Evolutionary conservation across 2,888 invertebrate species (phyloP), one percentile per base, ranked within the genome.

Genomic region (Yponomeuta malinellus): DNA sequence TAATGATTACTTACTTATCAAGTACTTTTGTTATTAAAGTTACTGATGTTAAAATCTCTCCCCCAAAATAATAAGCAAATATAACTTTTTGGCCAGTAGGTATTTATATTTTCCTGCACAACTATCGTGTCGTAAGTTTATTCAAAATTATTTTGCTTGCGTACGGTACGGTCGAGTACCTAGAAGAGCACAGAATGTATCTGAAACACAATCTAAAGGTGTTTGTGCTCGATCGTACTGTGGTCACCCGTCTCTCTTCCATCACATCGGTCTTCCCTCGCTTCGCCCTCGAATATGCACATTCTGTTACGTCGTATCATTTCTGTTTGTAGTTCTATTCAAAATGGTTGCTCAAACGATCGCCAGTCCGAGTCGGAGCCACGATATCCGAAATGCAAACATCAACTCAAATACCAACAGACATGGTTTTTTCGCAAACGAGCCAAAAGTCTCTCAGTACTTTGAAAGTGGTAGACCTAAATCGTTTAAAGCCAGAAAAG

Each of bases 261-360:
- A 64, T 64, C 64, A 64, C 29, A 43, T 23, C 15, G 15, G 15
- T 15, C 12, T 59, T 73, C 73, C 76, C 78, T 79, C 80, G 77
- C 76, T 90, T 90, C 89, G 88, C 77, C 87, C 89, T 88, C 77
- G 78, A 85, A 85, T 86, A 52, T 89, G 86, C 88, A 89, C 90
- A 89, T 89, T 90, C 85, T 88, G 92, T 92, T 90, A 92, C 90
- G 91, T 90, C 92, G 87, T 90, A 85, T 90, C 90, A 88, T 92
- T 92, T 92, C 83, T 92, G 87, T 92, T 92, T 91, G 91, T 92
- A 92, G 92, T 92, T 91, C 90, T 91, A 90, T 91, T 84, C 92
- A 92, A 92, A 92, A 92, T 92, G 92, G 92, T 92, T 89, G 86
- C 91, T 88, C 88, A 88, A 91, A 92, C 88, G 85, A 86, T 88